Base-by-base conservation (phyloP, 1,140 invertebrate species). In the Apocrypta bakeri region DNA sequence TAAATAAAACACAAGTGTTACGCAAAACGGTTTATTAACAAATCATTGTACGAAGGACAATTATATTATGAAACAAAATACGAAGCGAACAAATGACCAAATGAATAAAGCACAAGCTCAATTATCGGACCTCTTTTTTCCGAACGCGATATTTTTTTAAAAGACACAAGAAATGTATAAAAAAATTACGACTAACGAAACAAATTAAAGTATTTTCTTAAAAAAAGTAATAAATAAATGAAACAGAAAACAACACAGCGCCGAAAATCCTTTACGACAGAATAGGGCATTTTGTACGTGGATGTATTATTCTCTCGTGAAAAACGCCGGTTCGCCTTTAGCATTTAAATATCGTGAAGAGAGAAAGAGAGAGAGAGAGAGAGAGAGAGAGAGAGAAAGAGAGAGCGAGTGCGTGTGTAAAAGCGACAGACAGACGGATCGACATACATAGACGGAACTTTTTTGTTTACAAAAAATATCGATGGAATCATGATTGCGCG, bases 101-200 rank as follows among this genome's bases (percentile, higher is more conserved):
- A 79, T 12, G 17, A 71, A 71, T 71, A 78, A n/a, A 73, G 68
- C 75, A 73, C 75, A 79, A 73, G 69, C 71, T 83, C 63, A 79
- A 78, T 78, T 83, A 83, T 78, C 64, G 81, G 75, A 83, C 61
- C 76, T 79, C 61, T 78, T 79, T 83, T 63, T 76, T 83, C 68
- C 56, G 69, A 83, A 37, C 56, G 33, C 69, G 76, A 66, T 79
- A 79, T 83, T 73, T 83, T 82, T 83, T 83, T 72, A 48, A 82
- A 69, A 0, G 21, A 72, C 24, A 82, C 27, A 73, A 1, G 7
- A 76, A 27, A 24, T 27, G 24, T 69, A 66, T 69, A 40, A 68
- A 63, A 66, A 66, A 75, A 66, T 56, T n/a, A 42, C 17, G 33
- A 73, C 21, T 40, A 73, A 74, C 24, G 42, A 29, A 24, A 31